Evolutionary conservation across 2,888 invertebrate species (phyloP), one percentile per base, ranked within the genome.

Genomic region (Rhamnusium bicolor): DNA sequence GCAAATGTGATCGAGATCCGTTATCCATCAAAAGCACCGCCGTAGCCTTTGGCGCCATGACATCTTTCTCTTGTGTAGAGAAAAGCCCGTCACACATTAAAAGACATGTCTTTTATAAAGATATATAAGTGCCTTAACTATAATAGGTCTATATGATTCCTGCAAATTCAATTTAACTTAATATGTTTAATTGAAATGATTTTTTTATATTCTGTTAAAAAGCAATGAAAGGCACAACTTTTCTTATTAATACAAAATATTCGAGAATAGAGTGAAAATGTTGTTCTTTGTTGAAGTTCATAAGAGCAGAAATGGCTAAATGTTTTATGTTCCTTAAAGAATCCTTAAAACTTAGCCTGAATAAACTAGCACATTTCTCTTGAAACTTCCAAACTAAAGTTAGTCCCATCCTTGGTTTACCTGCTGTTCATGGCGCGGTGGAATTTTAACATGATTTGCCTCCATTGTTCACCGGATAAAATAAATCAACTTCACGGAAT

Each of bases 381-480:
- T 27, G 18, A 46, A 54, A 14, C 24, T 54, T 54, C 54, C 1
- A 14, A 24, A 54, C 54, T 54, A 24, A n/a, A 54, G 54, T 21
- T 54, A 54, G 51, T 24, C 12, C 40, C 12, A 10, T 40, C 40
- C 40, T 40, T 40, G 40, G 40, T 40, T 5, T 40, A 24, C 27
- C 54, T 27, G 24, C 27, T 54, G 54, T 27, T 54, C 24, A 54
- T 54, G 27, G 24, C 24, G 54, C 27, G 54, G 14, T 21, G 54
- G 54, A 54, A 54, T 54, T 54, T 54, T 54, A 54, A 54, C 27
- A 21, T 54, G 54, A 12, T 51, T 51, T 54, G 24, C 54, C 54
- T 24, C n/a, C n/a, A 54, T 24, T 24, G 24, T 24, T 21, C 27
- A 27, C 6, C n/a, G 24, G 19, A 54, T 24, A 21, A 54, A 54